Base-by-base conservation (phyloP, 2,797 vertebrate species). In the Enoplosus armatus region DNA sequence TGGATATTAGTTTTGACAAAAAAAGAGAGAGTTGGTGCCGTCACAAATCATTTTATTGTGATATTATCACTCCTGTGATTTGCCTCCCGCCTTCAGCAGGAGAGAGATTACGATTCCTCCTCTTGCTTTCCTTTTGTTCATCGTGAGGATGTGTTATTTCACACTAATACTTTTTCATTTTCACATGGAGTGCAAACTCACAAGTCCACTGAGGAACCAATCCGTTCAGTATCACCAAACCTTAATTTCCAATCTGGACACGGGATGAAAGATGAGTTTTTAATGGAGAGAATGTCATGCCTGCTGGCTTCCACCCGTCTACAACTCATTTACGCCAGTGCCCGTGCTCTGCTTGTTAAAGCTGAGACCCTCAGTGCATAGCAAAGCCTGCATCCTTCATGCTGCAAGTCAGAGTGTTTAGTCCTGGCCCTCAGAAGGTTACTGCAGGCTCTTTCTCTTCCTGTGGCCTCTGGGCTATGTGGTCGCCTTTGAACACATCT, bases 261-360 rank as follows among this genome's bases (percentile, higher is more conserved):
- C 22, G 8, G 85, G 77, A 85, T 83, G 83, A 89, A 76, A 84
- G 79, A 91, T 87, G 85, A 82, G 88, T 73, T 89, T 89, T 90
- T 92, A 92, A 92, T 90, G 86, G 81, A 88, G 82, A 87, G 80
- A 89, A 81, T 85, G 85, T 91, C 83, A 87, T 89, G 91, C 79
- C 85, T 82, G 85, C 82, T 90, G 89, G 87, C 82, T 85, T 84
- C 78, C 69, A 66, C 75, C 66, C 77, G 80, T 86, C 88, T 79
- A 72, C 85, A 85, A 75, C 87, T 90, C 83, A 86, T 90, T 92
- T 83, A 87, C 53, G 16, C 45, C 63, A 39, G 50, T 71, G 68
- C 61, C 80, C 82, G 77, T 64, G 56, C 74, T 86, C 55, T 64
- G 72, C 84, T 83, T 88, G 84, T 89, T 90, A 87, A 77, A 82